Conservation (phyloP, 2,888 invertebrate genomes). For the Halictus ligatus region DNA sequence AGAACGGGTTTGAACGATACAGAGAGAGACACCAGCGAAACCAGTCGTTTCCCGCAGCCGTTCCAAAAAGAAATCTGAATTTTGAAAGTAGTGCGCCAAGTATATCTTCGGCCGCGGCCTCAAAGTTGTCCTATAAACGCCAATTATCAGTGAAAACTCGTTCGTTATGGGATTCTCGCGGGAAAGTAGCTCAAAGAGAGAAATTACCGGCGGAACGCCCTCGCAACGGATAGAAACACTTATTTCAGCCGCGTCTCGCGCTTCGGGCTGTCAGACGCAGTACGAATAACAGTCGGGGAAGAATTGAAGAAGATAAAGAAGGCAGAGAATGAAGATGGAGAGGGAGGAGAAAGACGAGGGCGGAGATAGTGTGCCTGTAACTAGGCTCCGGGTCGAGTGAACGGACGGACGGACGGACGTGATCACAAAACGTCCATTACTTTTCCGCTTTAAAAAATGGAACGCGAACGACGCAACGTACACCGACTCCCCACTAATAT, state of each 20-base stretch:
- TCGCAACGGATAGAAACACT: conserved; percentile 64
- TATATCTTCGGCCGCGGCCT: not conserved
- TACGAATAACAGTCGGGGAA: conserved; percentile 13
- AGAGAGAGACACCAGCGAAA: not conserved
- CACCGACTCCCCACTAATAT: too few relatives aligned
- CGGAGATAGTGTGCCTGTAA: conserved; percentile 41
- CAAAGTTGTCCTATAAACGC: conserved; percentile 7
- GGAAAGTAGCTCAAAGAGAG: conserved; percentile 14
- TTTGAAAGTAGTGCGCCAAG: not conserved
- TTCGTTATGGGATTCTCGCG: conserved; percentile 17
- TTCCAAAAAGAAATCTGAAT: not conserved
- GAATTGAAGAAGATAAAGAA: not conserved
- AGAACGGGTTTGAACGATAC: not conserved
- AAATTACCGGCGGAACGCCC: conserved; percentile 52
- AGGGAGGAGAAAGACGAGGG: conserved; percentile 25
- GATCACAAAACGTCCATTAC: conserved; percentile 59
- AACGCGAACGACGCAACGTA: too few relatives aligned
- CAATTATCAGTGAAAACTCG: not conserved
- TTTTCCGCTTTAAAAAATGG: conserved; percentile 10
- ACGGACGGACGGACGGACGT: conserved; percentile 16
- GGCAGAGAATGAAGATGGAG: too few relatives aligned
- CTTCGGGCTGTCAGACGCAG: conserved; percentile 60
- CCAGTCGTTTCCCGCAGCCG: not conserved
- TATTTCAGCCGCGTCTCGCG: conserved; percentile 56
- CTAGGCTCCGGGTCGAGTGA: conserved; percentile 47